Evolutionary conservation across 2,888 invertebrate species (phyloP), one percentile per base, ranked within the genome.

Genomic region (Apeira syringaria): DNA sequence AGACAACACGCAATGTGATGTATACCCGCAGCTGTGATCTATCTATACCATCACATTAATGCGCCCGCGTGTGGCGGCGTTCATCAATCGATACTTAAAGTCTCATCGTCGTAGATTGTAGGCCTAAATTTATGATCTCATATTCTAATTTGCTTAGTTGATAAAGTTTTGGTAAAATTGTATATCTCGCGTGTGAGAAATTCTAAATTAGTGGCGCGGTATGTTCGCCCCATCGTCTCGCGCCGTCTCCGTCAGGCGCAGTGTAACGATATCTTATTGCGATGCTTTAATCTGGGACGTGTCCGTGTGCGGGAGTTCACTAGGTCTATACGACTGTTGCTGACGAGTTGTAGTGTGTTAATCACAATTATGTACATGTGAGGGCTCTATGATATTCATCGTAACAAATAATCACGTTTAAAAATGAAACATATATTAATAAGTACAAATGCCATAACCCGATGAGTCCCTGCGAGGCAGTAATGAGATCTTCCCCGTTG

Each of bases 101-200:
- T 83, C 80, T 82, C 83, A 81, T 81, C 80, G 76, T 75, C 73
- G 72, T 88, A 88, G 88, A 83, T 79, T 75, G 85, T 89, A 88
- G 88, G 88, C 88, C 88, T 89, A 88, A 86, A 80, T 83, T 79
- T 86, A 86, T 89, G 89, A 89, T 89, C 89, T 89, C 89, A 89
- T 88, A 87, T 85, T 88, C 88, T 89, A 81, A 88, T 89, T 88
- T 88, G 88, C 87, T 87, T 87, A 89, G 88, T 84, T n/a, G 80
- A 80, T 87, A 85, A 78, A 73, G n/a, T 76, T 83, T 86, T 75
- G 82, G 81, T 79, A 74, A 81, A n/a, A 79, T 76, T 78, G 79
- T 80, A 76, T 80, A 78, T 78, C 74, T 79, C 76, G 3, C 77
- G 75, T 78, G 62, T 72, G 68, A 71, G 69, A 87, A 87, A 87